Percentiles rank a stretch among this genome's conserved stretches.
Conservation (phyloP, 2,797 vertebrate species). For the Petrocephalus sullivani region DNA sequence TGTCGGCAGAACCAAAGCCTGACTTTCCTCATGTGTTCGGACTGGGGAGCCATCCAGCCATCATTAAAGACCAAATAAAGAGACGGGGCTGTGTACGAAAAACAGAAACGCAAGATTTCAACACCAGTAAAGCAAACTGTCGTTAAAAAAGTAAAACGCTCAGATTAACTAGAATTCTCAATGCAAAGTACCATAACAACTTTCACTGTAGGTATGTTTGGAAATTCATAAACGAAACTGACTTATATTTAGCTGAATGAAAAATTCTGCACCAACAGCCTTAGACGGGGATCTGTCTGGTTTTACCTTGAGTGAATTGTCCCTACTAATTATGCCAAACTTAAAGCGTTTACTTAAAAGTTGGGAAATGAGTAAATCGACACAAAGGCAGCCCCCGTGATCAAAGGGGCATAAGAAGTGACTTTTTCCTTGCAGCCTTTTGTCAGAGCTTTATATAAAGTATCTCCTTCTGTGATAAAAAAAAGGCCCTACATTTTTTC, state of each 20-base stretch:
- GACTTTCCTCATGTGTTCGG: not conserved
- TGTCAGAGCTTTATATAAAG: slow-evolving; percentile 61
- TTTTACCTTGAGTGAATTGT: slow-evolving; percentile 15
- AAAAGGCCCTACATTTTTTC: slow-evolving; percentile 40
- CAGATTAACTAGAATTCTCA: not conserved
- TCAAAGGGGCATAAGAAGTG: slow-evolving; percentile 68
- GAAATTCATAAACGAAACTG: not conserved
- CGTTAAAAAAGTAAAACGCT: not conserved
- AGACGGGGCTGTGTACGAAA: not conserved
- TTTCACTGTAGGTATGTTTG: not conserved
- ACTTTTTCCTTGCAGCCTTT: slow-evolving; percentile 63
- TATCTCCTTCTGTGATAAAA: slow-evolving; percentile 49
- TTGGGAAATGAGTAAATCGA: slow-evolving; percentile 58
- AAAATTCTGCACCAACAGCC: not conserved
- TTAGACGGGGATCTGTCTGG: not conserved
- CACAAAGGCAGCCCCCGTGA: slow-evolving; percentile 51
- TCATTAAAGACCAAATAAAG: not conserved
- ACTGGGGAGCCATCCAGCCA: not conserved
- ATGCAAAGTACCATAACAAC: not conserved
- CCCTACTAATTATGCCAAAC: slow-evolving; percentile 59
- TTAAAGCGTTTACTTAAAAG: slow-evolving; percentile 54
- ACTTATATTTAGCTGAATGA: not conserved
- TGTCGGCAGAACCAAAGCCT: not conserved
- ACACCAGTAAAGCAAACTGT: not conserved
- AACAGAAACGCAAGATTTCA: not conserved